Evolutionary conservation across 1,140 invertebrate genomes (phyloP).

Genomic region (Zaprionus ornatus): DNA sequence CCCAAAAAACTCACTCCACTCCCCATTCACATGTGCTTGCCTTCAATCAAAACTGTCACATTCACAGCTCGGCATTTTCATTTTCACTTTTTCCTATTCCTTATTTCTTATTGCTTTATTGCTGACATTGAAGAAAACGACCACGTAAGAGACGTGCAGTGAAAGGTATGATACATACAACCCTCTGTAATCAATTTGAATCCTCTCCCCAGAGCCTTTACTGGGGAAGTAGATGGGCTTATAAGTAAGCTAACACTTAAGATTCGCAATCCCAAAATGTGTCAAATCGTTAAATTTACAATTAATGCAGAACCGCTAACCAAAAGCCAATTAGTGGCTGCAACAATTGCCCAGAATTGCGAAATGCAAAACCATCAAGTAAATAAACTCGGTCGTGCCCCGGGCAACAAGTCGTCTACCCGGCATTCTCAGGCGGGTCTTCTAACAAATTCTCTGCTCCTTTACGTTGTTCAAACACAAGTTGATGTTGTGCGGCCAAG

Average conservation of each 20-base stretch:
- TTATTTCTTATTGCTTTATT: constrained; percentile 47
- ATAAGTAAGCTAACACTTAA: not conserved
- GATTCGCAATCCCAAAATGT: not conserved
- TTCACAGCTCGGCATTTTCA: constrained; percentile 62
- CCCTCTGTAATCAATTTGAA: constrained; percentile 5
- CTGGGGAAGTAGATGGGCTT: not conserved
- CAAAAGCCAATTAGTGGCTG: constrained; percentile 33
- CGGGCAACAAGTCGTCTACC: constrained; percentile 14
- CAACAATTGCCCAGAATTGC: constrained; percentile 17
- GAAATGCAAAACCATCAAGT: constrained; percentile 21
- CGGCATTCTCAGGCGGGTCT: not conserved
- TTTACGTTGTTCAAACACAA: constrained; percentile 52
- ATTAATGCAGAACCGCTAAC: constrained; percentile 4
- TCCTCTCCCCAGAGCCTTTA: not conserved
- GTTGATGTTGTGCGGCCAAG: constrained; percentile 51
- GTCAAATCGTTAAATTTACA: constrained; percentile 13
- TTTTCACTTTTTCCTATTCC: constrained; percentile 10
- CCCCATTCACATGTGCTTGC: constrained; percentile 9
- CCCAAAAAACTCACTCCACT: constrained; percentile 23
- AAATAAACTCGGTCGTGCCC: constrained; percentile 24
- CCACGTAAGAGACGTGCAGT: constrained; percentile 26
- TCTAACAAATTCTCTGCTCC: constrained; percentile 37
- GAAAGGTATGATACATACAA: constrained; percentile 14
- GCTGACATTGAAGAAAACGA: constrained; percentile 19
- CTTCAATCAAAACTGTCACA: constrained; percentile 77